Evolutionary conservation across 2,113 vertebrate genomes (phyloP).

Genomic region (Atrichornis clamosus): DNA sequence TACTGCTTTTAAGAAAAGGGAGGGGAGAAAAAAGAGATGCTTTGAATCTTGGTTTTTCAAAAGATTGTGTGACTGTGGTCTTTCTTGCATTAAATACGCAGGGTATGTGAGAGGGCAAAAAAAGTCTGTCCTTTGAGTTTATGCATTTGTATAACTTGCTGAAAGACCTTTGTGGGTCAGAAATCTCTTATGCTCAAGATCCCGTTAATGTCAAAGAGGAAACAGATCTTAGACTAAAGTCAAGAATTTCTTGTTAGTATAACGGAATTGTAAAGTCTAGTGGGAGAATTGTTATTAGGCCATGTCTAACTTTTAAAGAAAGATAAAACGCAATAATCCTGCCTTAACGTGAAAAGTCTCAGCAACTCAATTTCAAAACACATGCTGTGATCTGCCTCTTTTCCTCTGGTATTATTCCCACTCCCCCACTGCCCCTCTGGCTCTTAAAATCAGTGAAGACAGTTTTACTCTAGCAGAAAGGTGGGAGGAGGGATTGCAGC

Average conservation of each 20-base stretch:
- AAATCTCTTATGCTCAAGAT: neutral
- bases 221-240: neutral
- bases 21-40: neutral
- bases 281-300: neutral
- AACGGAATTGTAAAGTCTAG: neutral
- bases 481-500: neutral
- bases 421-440: neutral
- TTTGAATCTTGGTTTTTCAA: neutral
- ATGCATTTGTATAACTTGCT: neutral
- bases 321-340: neutral
- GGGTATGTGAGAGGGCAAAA: neutral
- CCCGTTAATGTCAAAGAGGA: neutral
- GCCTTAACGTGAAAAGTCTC: neutral
- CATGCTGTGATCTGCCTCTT: fast-evolving
- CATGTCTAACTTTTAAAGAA: neutral
- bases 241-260: neutral
- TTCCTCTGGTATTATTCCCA: neutral
- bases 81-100: neutral
- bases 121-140: neutral
- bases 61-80: neutral
- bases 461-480: neutral
- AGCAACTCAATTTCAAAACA: neutral
- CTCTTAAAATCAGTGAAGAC: neutral
- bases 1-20: neutral
- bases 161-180: neutral